These are phyloP conservation scores for Scartelaos histophorus DNA, from an alignment of 2,113 vertebrate species.

Conservation along the genomic window DNA sequence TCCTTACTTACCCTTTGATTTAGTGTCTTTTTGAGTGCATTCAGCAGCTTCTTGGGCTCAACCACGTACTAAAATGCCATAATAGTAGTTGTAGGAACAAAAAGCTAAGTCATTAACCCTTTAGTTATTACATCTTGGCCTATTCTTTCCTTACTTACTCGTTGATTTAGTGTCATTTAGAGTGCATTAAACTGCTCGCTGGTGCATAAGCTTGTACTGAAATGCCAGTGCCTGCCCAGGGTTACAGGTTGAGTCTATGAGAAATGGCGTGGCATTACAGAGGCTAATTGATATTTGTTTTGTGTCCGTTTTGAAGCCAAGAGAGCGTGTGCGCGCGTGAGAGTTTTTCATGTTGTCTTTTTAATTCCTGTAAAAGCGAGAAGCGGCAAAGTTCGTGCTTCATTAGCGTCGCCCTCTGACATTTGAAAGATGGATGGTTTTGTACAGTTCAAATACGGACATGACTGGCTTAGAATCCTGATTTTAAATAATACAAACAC, in stretches of 20 bases:
- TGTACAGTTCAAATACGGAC: not conserved
- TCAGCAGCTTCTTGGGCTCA: not conserved
- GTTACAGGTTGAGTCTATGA: constrained; percentile 22
- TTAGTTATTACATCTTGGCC: not conserved
- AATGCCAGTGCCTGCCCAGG: not conserved
- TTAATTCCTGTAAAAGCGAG: constrained; percentile 57
- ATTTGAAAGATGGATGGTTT: constrained; percentile 22
- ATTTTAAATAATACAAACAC: constrained; percentile 13
- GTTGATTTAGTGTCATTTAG: not conserved
- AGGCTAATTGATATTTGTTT: constrained; percentile 56
- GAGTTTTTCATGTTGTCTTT: constrained; percentile 49
- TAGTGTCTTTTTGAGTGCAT: too few species aligned
- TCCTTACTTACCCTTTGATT: too few species aligned
- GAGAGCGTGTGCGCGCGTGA: constrained; percentile 39
- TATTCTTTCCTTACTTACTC: not conserved
- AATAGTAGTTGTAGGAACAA: too few species aligned
- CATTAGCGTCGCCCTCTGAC: constrained; percentile 43
- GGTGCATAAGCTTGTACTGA: not conserved
- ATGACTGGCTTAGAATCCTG: not conserved
- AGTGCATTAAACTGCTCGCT: not conserved
- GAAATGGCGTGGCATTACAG: constrained; percentile 43
- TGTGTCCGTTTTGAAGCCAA: constrained; percentile 34
- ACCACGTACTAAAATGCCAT: not conserved
- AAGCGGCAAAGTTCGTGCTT: constrained; percentile 22
- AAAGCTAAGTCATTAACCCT: too few species aligned